Base-by-base conservation (phyloP, 2,797 vertebrate genomes). In the Tarsius wallacei region DNA sequence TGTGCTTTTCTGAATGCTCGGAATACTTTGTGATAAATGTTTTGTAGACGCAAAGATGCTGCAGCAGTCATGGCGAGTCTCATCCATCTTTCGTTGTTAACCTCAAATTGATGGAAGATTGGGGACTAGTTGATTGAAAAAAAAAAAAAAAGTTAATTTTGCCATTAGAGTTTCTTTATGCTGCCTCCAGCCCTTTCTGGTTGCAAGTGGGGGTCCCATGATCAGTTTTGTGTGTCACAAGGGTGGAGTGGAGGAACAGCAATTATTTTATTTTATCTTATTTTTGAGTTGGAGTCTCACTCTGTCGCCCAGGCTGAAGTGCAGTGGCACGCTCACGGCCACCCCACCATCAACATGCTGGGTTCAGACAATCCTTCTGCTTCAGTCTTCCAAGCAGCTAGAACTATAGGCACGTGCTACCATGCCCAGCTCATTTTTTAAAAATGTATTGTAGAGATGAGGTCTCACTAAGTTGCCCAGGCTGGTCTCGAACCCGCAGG, bases 11-110 rank as follows among this genome's bases (percentile, higher is more conserved):
- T n/a, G 70, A 96, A 86, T 13, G 53, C 63, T 71, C 49, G 68
- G 93, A 91, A 33, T 77, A 80, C 4, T 76, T 78, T 7, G 10
- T 36, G 63, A 85, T 76, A 16, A 82, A 91, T 61, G 78, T 31
- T 97, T 82, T 83, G 11, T 70, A 80, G 22, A 53, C 84, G 31
- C 53, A 94, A 73, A 59, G 64, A 68, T 61, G 31, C 51, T 59
- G 47, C 33, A 3, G 1, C 28, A 14, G 31, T 49, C 53, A 89
- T 70, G 57, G 31, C 16, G 59, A 94, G 55, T 24, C n/a, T 15
- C 42, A 42, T 36, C 73, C 55, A 77, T 47, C 57, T 33, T 88
- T 36, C 2, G 24, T 31, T 78, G 90, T 74, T 33, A 42, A 55
- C 12, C 17, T 90, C 53, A 78, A 81, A 84, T 66, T 77, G 76